Conservation (phyloP, 2,888 invertebrate genomes). For the Oscheius onirici region DNA sequence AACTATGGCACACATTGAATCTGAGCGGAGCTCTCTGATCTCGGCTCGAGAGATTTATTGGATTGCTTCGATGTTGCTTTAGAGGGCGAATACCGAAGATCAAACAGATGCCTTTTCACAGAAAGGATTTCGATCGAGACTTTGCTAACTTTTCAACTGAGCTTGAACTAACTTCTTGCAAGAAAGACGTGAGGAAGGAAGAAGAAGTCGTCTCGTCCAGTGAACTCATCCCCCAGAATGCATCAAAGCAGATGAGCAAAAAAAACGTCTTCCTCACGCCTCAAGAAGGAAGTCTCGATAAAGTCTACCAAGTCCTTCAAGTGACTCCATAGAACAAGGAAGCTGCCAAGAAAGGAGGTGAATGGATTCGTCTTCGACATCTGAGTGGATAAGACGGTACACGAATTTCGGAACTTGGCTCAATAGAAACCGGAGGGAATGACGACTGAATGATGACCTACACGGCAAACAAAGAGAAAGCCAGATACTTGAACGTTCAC, state of each 20-base stretch:
- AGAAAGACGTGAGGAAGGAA: too few relatives aligned
- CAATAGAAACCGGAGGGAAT: conserved; percentile 56
- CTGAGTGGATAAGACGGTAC: conserved; percentile 45
- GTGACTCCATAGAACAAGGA: not conserved
- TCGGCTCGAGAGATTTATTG: too few relatives aligned
- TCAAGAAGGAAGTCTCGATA: not conserved
- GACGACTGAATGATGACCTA: conserved; percentile 50
- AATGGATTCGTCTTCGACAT: conserved; percentile 50
- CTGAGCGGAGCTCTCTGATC: not conserved
- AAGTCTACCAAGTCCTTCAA: conserved; percentile 30
- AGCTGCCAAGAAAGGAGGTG: conserved; percentile 24
- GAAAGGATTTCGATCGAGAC: too few relatives aligned
- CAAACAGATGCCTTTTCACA: too few relatives aligned
- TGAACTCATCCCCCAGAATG: not conserved
- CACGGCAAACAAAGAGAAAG: conserved; percentile 47
- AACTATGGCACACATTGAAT: not conserved
- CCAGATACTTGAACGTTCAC: conserved; percentile 53
- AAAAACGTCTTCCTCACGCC: not conserved
- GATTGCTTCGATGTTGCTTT: too few relatives aligned
- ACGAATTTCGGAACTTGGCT: conserved; percentile 53
- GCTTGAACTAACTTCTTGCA: too few relatives aligned
- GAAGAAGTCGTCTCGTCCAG: not conserved
- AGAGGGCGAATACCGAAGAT: too few relatives aligned
- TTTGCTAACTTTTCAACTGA: too few relatives aligned
- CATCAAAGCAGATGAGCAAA: not conserved